Evolutionary conservation across 2,888 invertebrate genomes (phyloP).

Genomic region (Hypomecis atomaria): DNA sequence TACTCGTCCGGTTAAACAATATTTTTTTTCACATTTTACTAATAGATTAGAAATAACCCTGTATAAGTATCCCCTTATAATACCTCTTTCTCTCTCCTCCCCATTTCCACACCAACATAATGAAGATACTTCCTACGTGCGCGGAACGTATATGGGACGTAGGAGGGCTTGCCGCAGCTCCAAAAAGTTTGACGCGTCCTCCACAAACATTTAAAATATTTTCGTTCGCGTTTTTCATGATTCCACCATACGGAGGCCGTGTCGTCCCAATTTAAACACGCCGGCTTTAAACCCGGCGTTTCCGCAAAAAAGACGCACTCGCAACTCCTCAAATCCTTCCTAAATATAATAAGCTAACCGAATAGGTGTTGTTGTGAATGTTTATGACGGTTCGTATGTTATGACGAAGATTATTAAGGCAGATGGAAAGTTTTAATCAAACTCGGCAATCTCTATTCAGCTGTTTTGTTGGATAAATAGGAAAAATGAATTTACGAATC

Average conservation of each 20-base stretch:
- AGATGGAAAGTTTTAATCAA: not conserved
- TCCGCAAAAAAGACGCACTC: slow-evolving; percentile 16
- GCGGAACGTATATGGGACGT: too few relatives aligned
- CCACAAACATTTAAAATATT: slow-evolving; percentile 5
- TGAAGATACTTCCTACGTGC: too few relatives aligned
- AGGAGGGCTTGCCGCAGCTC: not conserved
- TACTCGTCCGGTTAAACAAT: too few relatives aligned
- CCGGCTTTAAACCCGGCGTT: slow-evolving; percentile 16
- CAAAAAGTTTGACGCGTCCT: not conserved
- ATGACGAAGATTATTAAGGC: slow-evolving; percentile 16
- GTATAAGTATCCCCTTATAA: too few relatives aligned
- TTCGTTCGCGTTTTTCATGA: slow-evolving; percentile 1
- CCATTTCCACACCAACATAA: too few relatives aligned
- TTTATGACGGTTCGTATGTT: slow-evolving; percentile 34
- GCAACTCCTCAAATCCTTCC: slow-evolving; percentile 29
- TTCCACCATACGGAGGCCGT: slow-evolving; percentile 6
- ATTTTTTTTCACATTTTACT: too few relatives aligned
- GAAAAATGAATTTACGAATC: too few relatives aligned
- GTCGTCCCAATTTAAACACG: slow-evolving; percentile 13
- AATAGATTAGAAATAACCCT: too few relatives aligned
- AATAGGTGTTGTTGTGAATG: slow-evolving; percentile 36
- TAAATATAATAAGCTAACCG: slow-evolving; percentile 35
- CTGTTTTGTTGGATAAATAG: too few relatives aligned
- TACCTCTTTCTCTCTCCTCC: too few relatives aligned
- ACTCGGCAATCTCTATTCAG: too few relatives aligned